Base-by-base conservation (phyloP, 2,888 invertebrate species). In the Cheiracanthium punctorium region DNA sequence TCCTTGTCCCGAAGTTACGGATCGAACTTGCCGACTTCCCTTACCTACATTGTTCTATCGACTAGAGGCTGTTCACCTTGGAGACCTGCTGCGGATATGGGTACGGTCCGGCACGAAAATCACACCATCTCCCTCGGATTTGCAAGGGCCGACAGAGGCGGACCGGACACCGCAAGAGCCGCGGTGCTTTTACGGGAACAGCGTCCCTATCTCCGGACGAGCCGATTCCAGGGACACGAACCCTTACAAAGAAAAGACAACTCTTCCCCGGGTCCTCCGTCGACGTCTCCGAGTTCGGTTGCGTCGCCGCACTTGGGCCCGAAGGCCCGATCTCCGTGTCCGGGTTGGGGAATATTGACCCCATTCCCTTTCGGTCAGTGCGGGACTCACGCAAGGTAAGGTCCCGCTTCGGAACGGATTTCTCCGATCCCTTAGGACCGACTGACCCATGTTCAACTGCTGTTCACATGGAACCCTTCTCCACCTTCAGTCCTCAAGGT, bases 11-110 rank as follows among this genome's bases (percentile, higher is more conserved):
- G 93, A 92, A 92, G 92, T 92, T 93, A 91, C 90, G 91, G 88
- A 92, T 91, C 91, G 91, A 94, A 94, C 93, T 94, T 94, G 94
- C 93, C 93, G 93, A 94, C 93, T 94, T 94, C 93, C 93, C 93
- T 94, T 94, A 93, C 93, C 93, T 93, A 94, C 94, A 93, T 94
- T 94, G 93, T 92, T 94, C 93, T 93, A 93, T 93, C 93, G 93
- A 93, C 94, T 93, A 94, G 93, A 94, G 94, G 94, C 93, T 94
- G 92, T 92, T 94, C 92, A 94, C 94, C 94, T 94, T 94, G 94
- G 94, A 94, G 94, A 95, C 94, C 94, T 94, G 94, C 93, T 94
- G 94, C 94, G 94, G 94, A 94, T 94, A 94, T 94, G 93, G 85
- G 89, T 89, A 89, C 89, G 89, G 77, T 52, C 88, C 65, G 82